Conservation (phyloP, 2,888 invertebrate genomes). For the Rugalucina vietnamica region DNA sequence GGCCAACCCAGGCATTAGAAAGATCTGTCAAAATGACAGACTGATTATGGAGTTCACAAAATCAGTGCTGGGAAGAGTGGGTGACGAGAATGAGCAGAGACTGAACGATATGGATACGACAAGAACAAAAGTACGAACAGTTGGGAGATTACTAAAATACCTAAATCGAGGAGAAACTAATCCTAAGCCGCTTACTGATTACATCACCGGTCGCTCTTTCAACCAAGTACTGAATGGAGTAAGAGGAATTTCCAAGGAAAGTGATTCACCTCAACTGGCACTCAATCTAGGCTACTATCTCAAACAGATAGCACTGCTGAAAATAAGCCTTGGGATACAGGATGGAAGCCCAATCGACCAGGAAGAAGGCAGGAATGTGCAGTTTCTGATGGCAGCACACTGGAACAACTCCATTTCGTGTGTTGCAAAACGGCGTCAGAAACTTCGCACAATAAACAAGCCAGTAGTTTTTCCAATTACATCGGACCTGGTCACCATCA, state of each 20-base stretch:
- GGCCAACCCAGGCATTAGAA: neutral
- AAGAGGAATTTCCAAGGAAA: neutral
- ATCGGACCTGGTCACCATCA: neutral
- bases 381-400: neutral
- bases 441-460: constrained; percentile 3
- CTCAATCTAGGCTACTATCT: neutral
- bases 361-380: neutral
- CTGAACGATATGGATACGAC: neutral
- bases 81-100: constrained; percentile 30
- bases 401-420: neutral
- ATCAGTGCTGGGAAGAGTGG: neutral
- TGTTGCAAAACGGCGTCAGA: constrained; percentile 22
- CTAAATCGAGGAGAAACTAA: neutral
- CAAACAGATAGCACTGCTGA: neutral
- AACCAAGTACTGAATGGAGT: neutral
- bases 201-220: neutral
- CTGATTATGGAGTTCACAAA: neutral
- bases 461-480: neutral
- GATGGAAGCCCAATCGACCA: neutral
- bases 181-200: neutral
- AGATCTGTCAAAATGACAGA: neutral
- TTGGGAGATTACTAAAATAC: neutral
- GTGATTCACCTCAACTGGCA: neutral
- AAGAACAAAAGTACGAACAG: neutral
- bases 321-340: neutral